Evolutionary conservation across 2,888 invertebrate species (phyloP), one percentile per base, ranked within the genome.

Genomic region (Eilema sororculum): DNA sequence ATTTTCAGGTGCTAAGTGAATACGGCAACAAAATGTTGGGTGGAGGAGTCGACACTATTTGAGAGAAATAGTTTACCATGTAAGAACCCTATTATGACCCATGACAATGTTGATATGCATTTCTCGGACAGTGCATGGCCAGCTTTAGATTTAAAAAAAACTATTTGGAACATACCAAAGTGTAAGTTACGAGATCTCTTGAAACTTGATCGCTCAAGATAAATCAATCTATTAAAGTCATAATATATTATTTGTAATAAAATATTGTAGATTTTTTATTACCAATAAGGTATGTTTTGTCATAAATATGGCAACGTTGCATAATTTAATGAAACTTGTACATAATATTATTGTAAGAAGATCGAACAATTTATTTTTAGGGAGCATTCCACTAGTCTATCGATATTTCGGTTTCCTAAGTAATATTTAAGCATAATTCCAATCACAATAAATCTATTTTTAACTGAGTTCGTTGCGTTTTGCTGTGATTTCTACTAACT

Each of bases 1-100:
- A 10, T 62, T 61, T 60, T 37, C 95, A 97, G 97, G 96, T 98
- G 86, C 96, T 98, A 82, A 97, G 97, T 90, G 96, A 98, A 89
- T 98, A 98, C 89, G 98, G 98, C 75, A 97, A 97, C 78, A 98
- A 98, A 94, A 96, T 98, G 83, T 97, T 98, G 86, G 98, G 98
- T 74, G 93, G 91, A 12, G 95, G 94, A 46, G 90, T 93, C 3
- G 95, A 95, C 83, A 91, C 90, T 22, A 93, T 95, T 65, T 95
- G 83, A 89, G 22, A 52, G 25, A 24, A 52, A 72, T 33, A 41
- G 16, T 62, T n/a, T 12, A 28, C 33, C 24, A 71, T 33, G 67
- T 67, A 71, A 75, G 67, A 72, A 67, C 56, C 20, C 68, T 71
- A 68, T 69, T 74, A 68, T 67, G 67, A 76, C 61, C 77, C 84